phyloP scores from a whole-genome alignment of 1,140 invertebrate species.

The Eubasilissa regina region DNA sequence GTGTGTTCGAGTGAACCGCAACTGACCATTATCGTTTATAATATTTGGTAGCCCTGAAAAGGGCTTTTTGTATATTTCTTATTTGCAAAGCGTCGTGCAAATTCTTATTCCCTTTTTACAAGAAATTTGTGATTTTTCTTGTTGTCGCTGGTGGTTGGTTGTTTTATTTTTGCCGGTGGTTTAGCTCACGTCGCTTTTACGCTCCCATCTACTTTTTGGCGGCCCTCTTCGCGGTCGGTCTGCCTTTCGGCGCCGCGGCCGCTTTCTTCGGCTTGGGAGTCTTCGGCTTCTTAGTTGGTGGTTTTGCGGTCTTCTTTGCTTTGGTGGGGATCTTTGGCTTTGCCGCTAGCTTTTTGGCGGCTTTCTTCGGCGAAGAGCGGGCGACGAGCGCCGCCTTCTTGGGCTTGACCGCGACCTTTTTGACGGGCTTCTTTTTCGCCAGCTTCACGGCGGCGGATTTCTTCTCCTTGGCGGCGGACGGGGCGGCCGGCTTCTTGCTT shows the following conservation, averaged over 20 bases:
- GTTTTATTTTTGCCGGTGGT: no score
- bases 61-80: slow-evolving; percentile 49
- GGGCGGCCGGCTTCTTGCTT: slow-evolving; percentile 14
- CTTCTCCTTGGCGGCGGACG: slow-evolving; percentile 31
- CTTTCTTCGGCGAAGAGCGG: slow-evolving; percentile 32
- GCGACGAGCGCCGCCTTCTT: slow-evolving; percentile 53
- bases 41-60: slow-evolving; percentile 52
- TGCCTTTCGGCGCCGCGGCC: slow-evolving; percentile 29
- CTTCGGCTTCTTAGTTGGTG: slow-evolving; percentile 54
- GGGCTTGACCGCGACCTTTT: slow-evolving; percentile 44
- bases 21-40: no score
- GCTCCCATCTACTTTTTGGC: background rate
- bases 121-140: background rate
- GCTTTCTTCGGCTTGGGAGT: slow-evolving; percentile 56
- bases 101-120: background rate
- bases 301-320: slow-evolving; percentile 48
- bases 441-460: slow-evolving; percentile 35
- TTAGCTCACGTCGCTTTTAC: background rate
- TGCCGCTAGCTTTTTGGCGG: slow-evolving; percentile 32
- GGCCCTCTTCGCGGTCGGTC: background rate
- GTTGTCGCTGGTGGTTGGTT: no score
- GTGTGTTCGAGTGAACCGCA: no score
- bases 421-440: slow-evolving; percentile 22
- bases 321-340: slow-evolving; percentile 19
- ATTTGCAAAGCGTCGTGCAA: background rate